Conservation (phyloP, 2,888 invertebrate species). For the Agrotis exclamationis region DNA sequence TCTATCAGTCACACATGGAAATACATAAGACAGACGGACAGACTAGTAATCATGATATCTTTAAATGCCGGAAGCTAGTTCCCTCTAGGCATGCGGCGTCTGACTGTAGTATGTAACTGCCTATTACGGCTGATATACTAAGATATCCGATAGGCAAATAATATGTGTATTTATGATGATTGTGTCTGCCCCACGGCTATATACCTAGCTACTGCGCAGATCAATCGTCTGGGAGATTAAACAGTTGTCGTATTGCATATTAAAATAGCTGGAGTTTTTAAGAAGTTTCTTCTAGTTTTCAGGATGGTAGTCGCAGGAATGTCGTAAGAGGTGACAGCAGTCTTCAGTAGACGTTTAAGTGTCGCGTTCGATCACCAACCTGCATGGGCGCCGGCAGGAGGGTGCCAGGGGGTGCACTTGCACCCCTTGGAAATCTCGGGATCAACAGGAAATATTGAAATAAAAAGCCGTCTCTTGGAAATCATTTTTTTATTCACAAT, state of each 20-base stretch:
- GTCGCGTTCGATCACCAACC: too few relatives aligned
- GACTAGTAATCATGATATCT: conserved; percentile 12
- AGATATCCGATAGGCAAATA: conserved; percentile 30
- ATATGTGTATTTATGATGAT: conserved; percentile 48
- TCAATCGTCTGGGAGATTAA: neutral
- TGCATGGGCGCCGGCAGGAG: too few relatives aligned
- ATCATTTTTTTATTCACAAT: too few relatives aligned
- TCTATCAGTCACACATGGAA: neutral
- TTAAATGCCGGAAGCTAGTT: conserved; percentile 3
- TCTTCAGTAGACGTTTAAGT: too few relatives aligned
- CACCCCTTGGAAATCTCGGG: too few relatives aligned
- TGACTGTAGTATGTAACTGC: conserved; percentile 7
- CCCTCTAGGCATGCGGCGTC: conserved; percentile 24
- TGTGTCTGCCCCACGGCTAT: conserved; percentile 1
- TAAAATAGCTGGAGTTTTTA: neutral
- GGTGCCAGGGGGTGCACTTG: too few relatives aligned
- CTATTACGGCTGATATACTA: conserved; percentile 32
- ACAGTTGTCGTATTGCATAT: neutral
- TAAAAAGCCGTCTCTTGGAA: too few relatives aligned
- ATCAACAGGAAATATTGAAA: too few relatives aligned
- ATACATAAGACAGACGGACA: conserved; percentile 1
- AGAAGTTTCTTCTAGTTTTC: too few relatives aligned
- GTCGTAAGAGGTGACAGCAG: too few relatives aligned
- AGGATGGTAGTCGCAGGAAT: too few relatives aligned
- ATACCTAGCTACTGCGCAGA: conserved; percentile 39